Evolutionary conservation across 2,888 invertebrate genomes (phyloP), one percentile per base, ranked within the genome.

Genomic region (Thelaira solivaga): DNA sequence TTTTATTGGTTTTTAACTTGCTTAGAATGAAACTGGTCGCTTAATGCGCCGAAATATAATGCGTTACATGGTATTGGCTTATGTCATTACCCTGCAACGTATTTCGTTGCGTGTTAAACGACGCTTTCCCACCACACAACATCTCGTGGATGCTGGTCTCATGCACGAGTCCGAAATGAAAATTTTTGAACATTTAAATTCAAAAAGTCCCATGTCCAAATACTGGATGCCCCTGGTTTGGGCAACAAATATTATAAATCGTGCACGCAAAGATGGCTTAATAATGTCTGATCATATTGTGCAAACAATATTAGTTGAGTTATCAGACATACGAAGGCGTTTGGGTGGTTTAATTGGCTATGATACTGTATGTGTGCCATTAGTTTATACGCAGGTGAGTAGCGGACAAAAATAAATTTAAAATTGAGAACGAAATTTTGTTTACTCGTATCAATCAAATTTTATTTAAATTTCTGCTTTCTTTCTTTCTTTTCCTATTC

Each of bases 201-300:
- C 93, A 11, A 96, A 96, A 87, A 95, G 95, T 83, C 94, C 95
- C 3, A 96, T 96, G 94, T 95, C 96, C 11, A 94, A 94, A 84
- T 97, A 96, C 87, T 97, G 96, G 96, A 95, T 97, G 94, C 97
- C 97, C 0, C 90, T 96, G 61, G 96, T 96, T 13, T 97, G 97
- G 97, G 96, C 96, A 43, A 96, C 96, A 4, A 96, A 96, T 87
- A 95, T 97, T 80, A 95, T 97, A 82, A 96, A 96, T 89, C 91
- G 96, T 71, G 96, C 96, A 4, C 90, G 96, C 75, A 95, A 95
- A 85, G 96, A 97, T 84, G 93, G 94, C 0, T 90, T 96, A 68
- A 96, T 96, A 82, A 92, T 93, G 53, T 96, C 95, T 82, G 97
- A 97, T 89, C 97, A 97, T 84, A 96, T 97, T 80, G 96, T 97